Evolutionary conservation across 2,888 invertebrate species (phyloP), one percentile per base, ranked within the genome.

Genomic region (Odontomyia ornata): DNA sequence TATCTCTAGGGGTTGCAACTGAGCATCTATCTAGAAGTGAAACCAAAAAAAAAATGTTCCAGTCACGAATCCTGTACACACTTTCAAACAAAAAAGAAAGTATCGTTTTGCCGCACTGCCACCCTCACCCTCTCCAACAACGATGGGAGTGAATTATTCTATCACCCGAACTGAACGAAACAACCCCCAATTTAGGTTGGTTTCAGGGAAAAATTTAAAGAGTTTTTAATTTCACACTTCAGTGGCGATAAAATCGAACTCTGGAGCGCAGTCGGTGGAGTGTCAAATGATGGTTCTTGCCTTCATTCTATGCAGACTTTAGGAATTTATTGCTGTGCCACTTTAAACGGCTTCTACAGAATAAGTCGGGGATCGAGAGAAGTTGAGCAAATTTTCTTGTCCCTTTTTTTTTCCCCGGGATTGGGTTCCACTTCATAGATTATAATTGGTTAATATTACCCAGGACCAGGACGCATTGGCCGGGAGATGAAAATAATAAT

Each of bases 141-240:
- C 9, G 36, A 47, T 47, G 11, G 25, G 46, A 69, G 46, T 69
- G 69, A 69, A 69, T 69, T 46, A 47, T 67, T 67, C 67, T 46
- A 67, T 67, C 67, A 47, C 46, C 69, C 7, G 69, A 47, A 47
- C 46, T 9, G 9, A 36, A 36, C 9, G 36, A 36, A 36, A 36
- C 36, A 36, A 36, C 36, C 36, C 69, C 47, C 46, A 69, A 69
- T 47, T 46, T 47, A 47, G 69, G 69, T 69, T 47, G 69, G 47
- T 69, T 25, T 30, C 69, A 36, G 36, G 36, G 27, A 67, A 46
- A 36, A 69, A 69, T 69, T 69, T 69, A 69, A 69, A 69, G 46
- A 69, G 69, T 69, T 69, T 69, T 69, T 69, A 69, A 69, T 69
- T 69, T 69, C 69, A 69, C 69, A 69, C 69, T 69, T 69, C 47